A percentile compares a stretch with the other conserved stretches of the same genome.
Evolutionary conservation across 2,113 vertebrate genomes (phyloP).

Genomic region (Oncorhynchus clarkii): DNA sequence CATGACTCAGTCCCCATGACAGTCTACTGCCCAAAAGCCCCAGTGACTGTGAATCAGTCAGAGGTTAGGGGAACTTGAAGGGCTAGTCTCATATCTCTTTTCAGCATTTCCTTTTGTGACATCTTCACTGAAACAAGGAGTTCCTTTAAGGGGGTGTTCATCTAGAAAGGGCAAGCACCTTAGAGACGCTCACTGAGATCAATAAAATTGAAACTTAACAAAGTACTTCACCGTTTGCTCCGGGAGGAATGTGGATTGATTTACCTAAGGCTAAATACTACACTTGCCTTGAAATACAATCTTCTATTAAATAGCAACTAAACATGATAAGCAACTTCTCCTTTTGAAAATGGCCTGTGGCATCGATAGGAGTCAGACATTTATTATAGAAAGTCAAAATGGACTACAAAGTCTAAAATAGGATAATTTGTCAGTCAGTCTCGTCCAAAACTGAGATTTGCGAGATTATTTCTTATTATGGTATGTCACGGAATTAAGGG

Average conservation of each 20-base stretch:
- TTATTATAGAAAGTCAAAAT: too few relatives aligned
- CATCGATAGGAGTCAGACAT: too few relatives aligned
- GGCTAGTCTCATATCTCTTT: not conserved
- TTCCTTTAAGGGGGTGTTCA: not conserved
- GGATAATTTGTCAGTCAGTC: too few relatives aligned
- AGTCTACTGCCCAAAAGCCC: not conserved
- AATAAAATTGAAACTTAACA: not conserved
- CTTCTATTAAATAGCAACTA: too few relatives aligned
- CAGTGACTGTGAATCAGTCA: not conserved
- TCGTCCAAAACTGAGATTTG: too few relatives aligned
- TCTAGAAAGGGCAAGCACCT: not conserved
- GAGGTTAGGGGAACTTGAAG: not conserved
- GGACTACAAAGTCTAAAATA: too few relatives aligned
- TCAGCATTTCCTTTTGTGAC: not conserved
- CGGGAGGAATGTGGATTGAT: not conserved
- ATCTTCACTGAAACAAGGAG: too few relatives aligned
- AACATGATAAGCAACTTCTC: too few relatives aligned
- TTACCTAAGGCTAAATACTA: not conserved
- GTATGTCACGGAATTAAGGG: too few relatives aligned
- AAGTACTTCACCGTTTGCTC: not conserved
- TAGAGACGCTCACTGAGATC: not conserved
- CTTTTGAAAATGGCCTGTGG: too few relatives aligned
- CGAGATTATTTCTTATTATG: too few relatives aligned
- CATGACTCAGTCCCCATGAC: constrained; percentile 7
- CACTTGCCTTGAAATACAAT: not conserved